Evolutionary conservation across 2,113 vertebrate species (phyloP).

Genomic region (Mesoclemmys tuberculata): DNA sequence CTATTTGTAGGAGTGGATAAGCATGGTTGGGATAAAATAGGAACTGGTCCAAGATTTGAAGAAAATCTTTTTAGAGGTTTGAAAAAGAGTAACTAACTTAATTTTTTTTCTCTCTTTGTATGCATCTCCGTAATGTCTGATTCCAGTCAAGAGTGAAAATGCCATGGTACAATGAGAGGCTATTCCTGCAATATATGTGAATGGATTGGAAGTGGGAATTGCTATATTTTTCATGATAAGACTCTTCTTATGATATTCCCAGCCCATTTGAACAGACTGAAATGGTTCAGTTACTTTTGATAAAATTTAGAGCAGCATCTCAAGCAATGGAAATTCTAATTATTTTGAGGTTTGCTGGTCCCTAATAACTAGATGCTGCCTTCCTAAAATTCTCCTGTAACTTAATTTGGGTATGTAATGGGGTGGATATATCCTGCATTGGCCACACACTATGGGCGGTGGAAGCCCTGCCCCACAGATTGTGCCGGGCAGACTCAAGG

Average conservation of each 20-base stretch:
- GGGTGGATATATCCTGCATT: no score
- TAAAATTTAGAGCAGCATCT: neutral
- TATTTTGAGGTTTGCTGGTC: neutral
- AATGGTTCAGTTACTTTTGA: neutral
- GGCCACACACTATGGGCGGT: no score
- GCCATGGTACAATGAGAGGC: neutral
- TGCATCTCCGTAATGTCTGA: neutral
- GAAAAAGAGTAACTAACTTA: neutral
- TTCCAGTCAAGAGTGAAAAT: neutral
- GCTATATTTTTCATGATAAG: neutral
- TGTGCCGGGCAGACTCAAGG: no score
- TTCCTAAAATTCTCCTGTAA: neutral
- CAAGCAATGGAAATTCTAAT: neutral
- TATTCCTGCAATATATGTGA: neutral
- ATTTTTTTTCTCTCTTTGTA: neutral
- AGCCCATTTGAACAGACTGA: neutral
- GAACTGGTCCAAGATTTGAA: neutral
- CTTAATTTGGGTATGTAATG: neutral
- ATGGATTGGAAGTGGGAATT: neutral
- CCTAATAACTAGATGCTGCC: neutral
- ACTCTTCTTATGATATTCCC: neutral
- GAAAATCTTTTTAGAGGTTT: neutral
- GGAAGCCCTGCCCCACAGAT: no score
- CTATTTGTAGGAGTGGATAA: neutral
- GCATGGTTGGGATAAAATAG: neutral